Conservation (phyloP, 1,140 invertebrate species). For the Micrasema longulum region DNA sequence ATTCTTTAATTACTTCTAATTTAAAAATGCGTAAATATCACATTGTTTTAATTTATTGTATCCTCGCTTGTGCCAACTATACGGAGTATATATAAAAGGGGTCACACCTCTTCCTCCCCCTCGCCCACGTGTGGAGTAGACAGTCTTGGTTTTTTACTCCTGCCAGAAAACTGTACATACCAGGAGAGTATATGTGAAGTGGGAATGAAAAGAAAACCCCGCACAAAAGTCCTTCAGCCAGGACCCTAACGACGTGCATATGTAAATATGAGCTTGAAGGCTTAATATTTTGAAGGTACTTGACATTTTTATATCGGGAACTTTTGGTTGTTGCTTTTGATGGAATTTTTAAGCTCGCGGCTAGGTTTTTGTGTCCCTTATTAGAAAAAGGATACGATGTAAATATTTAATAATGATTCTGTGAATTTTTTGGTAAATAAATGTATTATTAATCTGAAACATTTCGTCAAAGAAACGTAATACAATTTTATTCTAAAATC, state of each 20-base stretch:
- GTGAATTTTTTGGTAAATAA: no score
- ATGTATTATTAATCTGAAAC: no score
- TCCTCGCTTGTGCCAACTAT: not conserved
- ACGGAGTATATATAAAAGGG: slow-evolving; percentile 14
- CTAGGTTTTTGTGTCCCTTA: slow-evolving; percentile 1
- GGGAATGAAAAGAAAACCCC: slow-evolving; percentile 41
- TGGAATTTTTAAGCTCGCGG: slow-evolving; percentile 31
- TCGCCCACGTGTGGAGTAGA: slow-evolving; percentile 12
- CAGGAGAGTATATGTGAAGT: slow-evolving; percentile 26
- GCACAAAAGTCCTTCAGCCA: slow-evolving; percentile 40
- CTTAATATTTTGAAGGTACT: slow-evolving; percentile 42
- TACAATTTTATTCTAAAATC: no score
- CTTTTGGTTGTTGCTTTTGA: slow-evolving; percentile 23
- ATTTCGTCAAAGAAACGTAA: no score
- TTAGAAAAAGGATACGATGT: slow-evolving; percentile 6
- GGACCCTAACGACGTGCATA: slow-evolving; percentile 43
- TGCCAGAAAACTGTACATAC: not conserved
- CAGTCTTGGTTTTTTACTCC: slow-evolving; percentile 12
- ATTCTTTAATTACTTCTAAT: no score
- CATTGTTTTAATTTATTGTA: no score
- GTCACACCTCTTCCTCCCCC: slow-evolving; percentile 7
- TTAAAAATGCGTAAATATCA: no score
- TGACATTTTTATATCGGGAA: slow-evolving; percentile 46
- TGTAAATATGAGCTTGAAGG: slow-evolving; percentile 43
- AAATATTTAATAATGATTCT: no score